phyloP scores from a whole-genome alignment of 2,888 invertebrate species.

The Chymomyza amoena region DNA sequence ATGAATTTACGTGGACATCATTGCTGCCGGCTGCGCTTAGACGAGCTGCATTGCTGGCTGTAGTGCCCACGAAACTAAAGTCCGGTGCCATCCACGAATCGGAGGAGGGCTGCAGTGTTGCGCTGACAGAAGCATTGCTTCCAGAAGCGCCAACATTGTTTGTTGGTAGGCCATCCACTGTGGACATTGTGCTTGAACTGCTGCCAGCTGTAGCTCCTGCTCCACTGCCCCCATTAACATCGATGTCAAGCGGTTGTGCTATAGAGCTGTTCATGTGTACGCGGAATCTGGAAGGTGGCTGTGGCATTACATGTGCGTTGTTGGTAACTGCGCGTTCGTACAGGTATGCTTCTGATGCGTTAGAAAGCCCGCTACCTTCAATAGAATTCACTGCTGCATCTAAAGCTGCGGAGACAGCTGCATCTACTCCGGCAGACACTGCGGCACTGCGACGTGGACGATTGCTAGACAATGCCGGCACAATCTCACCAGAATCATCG shows the following conservation, averaged over 20 bases:
- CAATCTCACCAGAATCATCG: constrained; percentile 38
- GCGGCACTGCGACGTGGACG: constrained; percentile 57
- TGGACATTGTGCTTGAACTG: background rate
- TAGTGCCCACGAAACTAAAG: constrained; percentile 40
- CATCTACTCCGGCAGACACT: background rate
- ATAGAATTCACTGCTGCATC: constrained; percentile 19
- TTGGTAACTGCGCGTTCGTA: constrained; percentile 31
- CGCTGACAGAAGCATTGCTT: constrained; percentile 12
- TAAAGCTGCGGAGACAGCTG: constrained; percentile 11
- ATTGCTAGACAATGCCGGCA: constrained; percentile 41
- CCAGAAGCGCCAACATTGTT: background rate
- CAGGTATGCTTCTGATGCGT: constrained; percentile 34
- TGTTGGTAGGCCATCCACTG: background rate
- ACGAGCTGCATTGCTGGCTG: background rate
- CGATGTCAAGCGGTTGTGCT: constrained; percentile 54
- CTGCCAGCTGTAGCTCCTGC: background rate
- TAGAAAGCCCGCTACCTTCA: constrained; percentile 10
- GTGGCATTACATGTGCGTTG: constrained; percentile 31
- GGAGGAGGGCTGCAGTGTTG: constrained; percentile 51
- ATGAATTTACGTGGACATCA: constrained; percentile 39
- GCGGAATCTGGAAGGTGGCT: constrained; percentile 46
- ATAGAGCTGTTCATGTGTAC: constrained; percentile 55
- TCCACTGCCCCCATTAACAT: constrained; percentile 47
- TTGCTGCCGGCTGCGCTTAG: constrained; percentile 21
- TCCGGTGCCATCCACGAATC: constrained; percentile 61